These are phyloP conservation scores for Actinemys pallida DNA, from an alignment of 2,113 vertebrate genomes.

Conservation along the genomic window DNA sequence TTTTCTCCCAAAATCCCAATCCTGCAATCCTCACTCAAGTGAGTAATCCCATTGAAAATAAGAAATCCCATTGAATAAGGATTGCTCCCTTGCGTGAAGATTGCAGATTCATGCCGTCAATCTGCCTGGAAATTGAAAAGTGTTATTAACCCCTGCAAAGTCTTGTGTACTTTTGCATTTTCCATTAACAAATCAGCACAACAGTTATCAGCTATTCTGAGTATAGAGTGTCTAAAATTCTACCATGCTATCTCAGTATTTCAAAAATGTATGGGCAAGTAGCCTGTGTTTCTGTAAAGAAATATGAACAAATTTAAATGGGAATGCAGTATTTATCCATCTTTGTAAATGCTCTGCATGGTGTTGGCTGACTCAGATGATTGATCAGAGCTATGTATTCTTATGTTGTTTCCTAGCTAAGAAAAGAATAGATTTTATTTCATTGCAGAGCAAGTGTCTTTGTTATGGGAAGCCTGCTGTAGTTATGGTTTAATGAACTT, in stretches of 20 bases:
- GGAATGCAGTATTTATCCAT: neutral
- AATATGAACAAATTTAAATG: neutral
- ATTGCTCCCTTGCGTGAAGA: neutral
- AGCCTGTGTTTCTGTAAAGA: neutral
- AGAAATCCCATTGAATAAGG: neutral
- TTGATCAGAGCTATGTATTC: neutral
- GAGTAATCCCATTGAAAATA: neutral
- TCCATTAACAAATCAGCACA: neutral
- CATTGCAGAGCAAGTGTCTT: neutral
- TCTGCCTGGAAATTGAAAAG: neutral
- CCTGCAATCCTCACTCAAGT: neutral
- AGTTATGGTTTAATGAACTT: neutral
- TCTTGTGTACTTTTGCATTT: neutral
- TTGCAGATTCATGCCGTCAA: neutral
- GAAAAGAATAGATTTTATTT: neutral
- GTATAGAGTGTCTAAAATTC: neutral
- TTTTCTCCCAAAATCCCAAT: neutral
- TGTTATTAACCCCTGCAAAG: neutral
- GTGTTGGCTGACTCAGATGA: neutral
- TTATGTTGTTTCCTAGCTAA: neutral
- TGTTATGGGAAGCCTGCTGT: neutral
- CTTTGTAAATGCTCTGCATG: neutral
- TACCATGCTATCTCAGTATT: neutral
- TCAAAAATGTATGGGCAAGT: neutral
- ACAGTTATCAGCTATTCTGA: neutral